phyloP scores from a whole-genome alignment of 1,140 invertebrate species.

The Protaetia brevitarsis region DNA sequence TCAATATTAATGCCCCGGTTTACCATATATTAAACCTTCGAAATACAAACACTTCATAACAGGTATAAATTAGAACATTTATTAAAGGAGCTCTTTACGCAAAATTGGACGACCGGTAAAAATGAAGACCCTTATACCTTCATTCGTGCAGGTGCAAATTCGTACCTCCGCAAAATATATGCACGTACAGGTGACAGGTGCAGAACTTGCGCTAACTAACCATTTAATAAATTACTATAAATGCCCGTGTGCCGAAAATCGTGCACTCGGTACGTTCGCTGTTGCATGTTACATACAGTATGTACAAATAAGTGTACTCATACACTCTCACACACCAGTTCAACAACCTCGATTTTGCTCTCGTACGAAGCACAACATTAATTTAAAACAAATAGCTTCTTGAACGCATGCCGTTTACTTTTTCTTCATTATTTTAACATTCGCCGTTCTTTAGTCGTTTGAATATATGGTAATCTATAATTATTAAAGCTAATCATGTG shows the following conservation, averaged over 20 bases:
- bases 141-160: neutral
- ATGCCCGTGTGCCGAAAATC: neutral
- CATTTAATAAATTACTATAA: neutral
- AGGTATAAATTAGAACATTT: too few relatives aligned
- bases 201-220: neutral
- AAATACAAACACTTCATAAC: too few relatives aligned
- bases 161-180: neutral
- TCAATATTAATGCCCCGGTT: too few relatives aligned
- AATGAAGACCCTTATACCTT: too few relatives aligned
- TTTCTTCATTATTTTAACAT: too few relatives aligned
- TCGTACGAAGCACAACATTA: constrained; percentile 8
- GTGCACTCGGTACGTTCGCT: neutral
- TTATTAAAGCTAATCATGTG: neutral
- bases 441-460: neutral
- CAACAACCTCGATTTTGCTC: constrained; percentile 10
- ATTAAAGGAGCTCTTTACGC: too few relatives aligned
- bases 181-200: neutral
- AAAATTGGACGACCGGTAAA: neutral
- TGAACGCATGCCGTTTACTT: neutral
- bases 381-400: constrained; percentile 17
- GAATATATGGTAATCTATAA: neutral
- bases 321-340: neutral
- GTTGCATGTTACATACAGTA: neutral
- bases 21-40: too few relatives aligned
- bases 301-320: neutral